phyloP scores from a whole-genome alignment of 2,113 vertebrate species.

The Peromyscus leucopus region DNA sequence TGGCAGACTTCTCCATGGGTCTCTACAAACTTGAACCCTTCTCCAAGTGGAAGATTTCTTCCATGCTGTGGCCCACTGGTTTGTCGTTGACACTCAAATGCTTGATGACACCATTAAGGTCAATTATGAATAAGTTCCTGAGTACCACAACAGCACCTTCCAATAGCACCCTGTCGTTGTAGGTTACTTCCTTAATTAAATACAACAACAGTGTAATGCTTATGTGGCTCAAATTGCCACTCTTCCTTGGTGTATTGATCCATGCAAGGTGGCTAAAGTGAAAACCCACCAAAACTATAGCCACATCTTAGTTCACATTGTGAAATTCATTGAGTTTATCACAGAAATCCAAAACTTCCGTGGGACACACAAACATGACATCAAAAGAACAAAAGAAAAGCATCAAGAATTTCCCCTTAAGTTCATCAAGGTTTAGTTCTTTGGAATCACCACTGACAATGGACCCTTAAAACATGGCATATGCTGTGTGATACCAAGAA shows the following conservation, averaged over 20 bases:
- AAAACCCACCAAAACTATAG: constrained; percentile 96
- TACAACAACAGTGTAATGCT: constrained; percentile 95
- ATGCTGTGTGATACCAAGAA: not conserved
- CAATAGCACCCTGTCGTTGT: constrained; percentile 94
- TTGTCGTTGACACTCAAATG: constrained; percentile 96
- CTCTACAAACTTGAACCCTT: constrained; percentile 97
- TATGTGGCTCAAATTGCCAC: constrained; percentile 94
- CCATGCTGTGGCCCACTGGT: constrained; percentile 93
- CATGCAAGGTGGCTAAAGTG: constrained; percentile 96
- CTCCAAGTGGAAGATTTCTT: constrained; percentile 95
- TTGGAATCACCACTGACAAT: not conserved
- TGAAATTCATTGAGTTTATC: constrained; percentile 97
- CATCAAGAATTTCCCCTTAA: not conserved
- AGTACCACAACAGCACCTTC: constrained; percentile 88
- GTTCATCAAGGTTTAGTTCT: not conserved
- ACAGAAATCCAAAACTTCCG: constrained; percentile 97
- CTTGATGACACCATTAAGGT: constrained; percentile 93
- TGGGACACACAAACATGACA: constrained; percentile 93
- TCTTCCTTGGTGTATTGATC: constrained; percentile 96
- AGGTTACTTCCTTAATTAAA: constrained; percentile 95
- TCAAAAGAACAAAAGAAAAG: not conserved
- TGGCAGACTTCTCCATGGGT: constrained; percentile 96
- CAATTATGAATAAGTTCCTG: constrained; percentile 96
- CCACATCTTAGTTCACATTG: constrained; percentile 94
- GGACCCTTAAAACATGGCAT: not conserved